Base-by-base conservation (phyloP, 2,797 vertebrate genomes). In the Pseudotriccus pelzelni region DNA sequence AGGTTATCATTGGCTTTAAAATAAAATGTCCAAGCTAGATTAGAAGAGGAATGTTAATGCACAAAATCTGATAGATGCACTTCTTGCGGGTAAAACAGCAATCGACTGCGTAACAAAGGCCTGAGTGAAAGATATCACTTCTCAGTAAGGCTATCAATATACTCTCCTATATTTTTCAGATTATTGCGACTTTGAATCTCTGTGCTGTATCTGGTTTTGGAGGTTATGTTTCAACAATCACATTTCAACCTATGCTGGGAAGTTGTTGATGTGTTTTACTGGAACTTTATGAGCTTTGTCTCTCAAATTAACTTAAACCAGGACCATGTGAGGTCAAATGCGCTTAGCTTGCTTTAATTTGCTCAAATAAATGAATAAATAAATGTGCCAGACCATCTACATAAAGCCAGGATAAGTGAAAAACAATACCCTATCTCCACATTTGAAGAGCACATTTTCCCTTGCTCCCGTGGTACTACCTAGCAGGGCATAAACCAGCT, bases 241-340 rank as follows among this genome's bases (percentile, higher is more conserved):
- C 59, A 82, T 91, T 93, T 91, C 91, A 91, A 93, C 72, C 62
- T 62, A 92, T 94, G 94, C 97, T 93, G 76, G 94, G 95, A 97
- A 97, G 94, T 92, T 96, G 93, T 87, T 80, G 95, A 90, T 94
- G 62, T 67, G 73, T 90, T 94, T 92, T 97, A 96, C 97, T 89
- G 96, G 97, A 97, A 97, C 91, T 90, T 96, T 95, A 87, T 72
- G 92, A 92, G 92, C 82, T 87, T 95, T 73, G 75, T 94, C 87
- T 97, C 93, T 96, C 96, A 96, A 97, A 97, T 97, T 96, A 97
- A 97, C 96, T 97, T 97, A 97, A 94, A 94, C 96, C 96, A 74
- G 88, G 86, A 90, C 96, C 96, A 93, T 94, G 93, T 92, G 94
- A 97, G 96, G 96, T 97, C 96, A 97, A 96, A 97, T 95, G 88